A percentile compares a stretch with the other conserved stretches of the same genome.
phyloP scores from a whole-genome alignment of 2,888 invertebrate species.

The Drosophila prolongata region DNA sequence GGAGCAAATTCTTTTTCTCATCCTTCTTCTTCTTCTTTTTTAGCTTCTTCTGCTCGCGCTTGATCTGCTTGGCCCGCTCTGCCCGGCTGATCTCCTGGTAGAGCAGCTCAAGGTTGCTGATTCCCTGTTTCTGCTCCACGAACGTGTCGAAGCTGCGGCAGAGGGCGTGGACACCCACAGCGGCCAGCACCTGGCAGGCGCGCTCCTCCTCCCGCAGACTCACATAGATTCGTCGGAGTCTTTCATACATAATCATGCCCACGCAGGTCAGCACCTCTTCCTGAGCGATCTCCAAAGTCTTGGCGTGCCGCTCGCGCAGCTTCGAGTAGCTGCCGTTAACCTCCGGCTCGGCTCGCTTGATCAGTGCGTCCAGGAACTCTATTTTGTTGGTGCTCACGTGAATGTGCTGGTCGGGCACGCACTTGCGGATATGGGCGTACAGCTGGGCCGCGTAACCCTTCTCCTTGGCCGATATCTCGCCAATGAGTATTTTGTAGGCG shows the following conservation, averaged over 20 bases:
- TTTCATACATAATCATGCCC: slow-evolving; percentile 96
- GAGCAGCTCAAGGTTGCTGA: slow-evolving; percentile 93
- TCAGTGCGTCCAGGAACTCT: slow-evolving; percentile 94
- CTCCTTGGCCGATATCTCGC: slow-evolving; percentile 93
- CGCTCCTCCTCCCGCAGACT: slow-evolving; percentile 95
- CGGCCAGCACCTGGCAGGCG: slow-evolving; percentile 96
- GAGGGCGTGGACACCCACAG: slow-evolving; percentile 93
- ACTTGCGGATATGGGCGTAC: slow-evolving; percentile 94
- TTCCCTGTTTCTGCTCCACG: slow-evolving; percentile 94
- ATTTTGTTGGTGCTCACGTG: slow-evolving; percentile 93
- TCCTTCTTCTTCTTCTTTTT: slow-evolving; percentile 90
- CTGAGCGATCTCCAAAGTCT: slow-evolving; percentile 98
- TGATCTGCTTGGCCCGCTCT: slow-evolving; percentile 92
- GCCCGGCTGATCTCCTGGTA: slow-evolving; percentile 95
- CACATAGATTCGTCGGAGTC: slow-evolving; percentile 93
- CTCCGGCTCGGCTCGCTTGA: slow-evolving; percentile 96
- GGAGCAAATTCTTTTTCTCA: slow-evolving; percentile 84
- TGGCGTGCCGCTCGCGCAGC: slow-evolving; percentile 95
- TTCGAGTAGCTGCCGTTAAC: slow-evolving; percentile 88
- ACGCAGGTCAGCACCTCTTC: slow-evolving; percentile 98
- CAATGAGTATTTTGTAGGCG: slow-evolving; percentile 94
- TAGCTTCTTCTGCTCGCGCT: slow-evolving; percentile 94
- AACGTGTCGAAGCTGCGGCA: slow-evolving; percentile 95
- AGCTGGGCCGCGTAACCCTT: slow-evolving; percentile 95
- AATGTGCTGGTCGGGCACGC: slow-evolving; percentile 93